Evolutionary conservation across 2,113 vertebrate species (phyloP).

Genomic region (Chunga burmeisteri): DNA sequence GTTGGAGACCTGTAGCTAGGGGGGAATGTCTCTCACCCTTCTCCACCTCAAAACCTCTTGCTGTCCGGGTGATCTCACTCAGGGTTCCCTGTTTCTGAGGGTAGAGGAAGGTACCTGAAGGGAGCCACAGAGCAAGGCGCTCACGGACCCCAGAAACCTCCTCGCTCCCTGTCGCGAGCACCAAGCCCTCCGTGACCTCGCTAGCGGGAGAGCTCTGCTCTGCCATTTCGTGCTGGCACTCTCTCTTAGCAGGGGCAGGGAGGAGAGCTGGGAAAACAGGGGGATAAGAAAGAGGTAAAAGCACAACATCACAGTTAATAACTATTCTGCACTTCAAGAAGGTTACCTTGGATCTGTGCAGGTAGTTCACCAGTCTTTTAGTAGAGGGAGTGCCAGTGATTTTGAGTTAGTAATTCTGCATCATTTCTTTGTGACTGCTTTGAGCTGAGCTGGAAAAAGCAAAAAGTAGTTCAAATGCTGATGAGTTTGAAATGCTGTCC

Average conservation of each 20-base stretch:
- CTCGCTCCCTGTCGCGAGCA: not conserved
- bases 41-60: not conserved
- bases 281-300: not conserved
- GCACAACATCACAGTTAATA: not conserved
- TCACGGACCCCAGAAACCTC: not conserved
- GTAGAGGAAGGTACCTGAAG: not conserved
- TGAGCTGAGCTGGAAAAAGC: not conserved
- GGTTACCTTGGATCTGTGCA: not conserved
- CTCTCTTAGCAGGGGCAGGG: not conserved
- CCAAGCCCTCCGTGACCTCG: not conserved
- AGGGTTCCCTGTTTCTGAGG: not conserved
- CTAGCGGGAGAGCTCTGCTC: not conserved
- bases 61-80: not conserved
- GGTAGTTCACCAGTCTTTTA: not conserved
- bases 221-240: not conserved
- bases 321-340: not conserved
- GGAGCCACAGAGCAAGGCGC: not conserved
- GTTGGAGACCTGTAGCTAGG: not conserved
- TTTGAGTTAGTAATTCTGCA: not conserved
- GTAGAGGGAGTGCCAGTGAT: not conserved
- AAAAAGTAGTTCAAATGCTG: not conserved
- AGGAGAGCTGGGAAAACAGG: not conserved
- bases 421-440: not conserved
- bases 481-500: not conserved
- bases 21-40: not conserved